Evolutionary conservation across 2,888 invertebrate genomes (phyloP).

Genomic region (Agrilus cyanescens): DNA sequence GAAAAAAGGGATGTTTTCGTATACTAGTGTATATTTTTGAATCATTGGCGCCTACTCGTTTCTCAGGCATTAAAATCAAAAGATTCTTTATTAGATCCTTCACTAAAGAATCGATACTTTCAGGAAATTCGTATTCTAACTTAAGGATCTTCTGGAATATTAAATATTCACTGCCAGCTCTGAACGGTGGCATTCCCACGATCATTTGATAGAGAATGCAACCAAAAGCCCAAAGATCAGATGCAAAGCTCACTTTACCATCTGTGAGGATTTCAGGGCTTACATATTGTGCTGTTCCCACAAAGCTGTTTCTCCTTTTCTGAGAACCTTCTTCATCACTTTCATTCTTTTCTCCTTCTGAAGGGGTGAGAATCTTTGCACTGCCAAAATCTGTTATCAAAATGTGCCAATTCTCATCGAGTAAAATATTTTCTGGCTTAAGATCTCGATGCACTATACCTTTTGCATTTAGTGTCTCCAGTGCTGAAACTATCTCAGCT

Average conservation of each 20-base stretch:
- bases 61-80: constrained; percentile 65
- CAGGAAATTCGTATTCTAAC: constrained; percentile 84
- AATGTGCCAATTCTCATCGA: constrained; percentile 93
- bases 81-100: constrained; percentile 79
- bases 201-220: constrained; percentile 97
- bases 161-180: constrained; percentile 84
- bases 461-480: constrained; percentile 81
- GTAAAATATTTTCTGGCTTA: constrained; percentile 94
- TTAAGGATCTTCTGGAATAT: constrained; percentile 92
- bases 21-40: constrained; percentile 67
- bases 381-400: constrained; percentile 91
- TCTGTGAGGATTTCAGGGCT: constrained; percentile 90
- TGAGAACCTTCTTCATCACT: constrained; percentile 35
- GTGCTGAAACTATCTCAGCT: constrained; percentile 82
- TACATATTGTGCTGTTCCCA: constrained; percentile 98
- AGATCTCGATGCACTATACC: constrained; percentile 91
- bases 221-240: constrained; percentile 96
- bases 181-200: constrained; percentile 84
- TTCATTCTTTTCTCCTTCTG: constrained; percentile 18
- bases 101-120: constrained; percentile 77
- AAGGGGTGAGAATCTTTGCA: constrained; percentile 18
- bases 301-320: constrained; percentile 73
- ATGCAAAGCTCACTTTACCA: constrained; percentile 56
- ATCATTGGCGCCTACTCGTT: constrained; percentile 75
- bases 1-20: constrained; percentile 78